Base-by-base conservation (phyloP, 2,797 vertebrate genomes). In the Chromobotia macracanthus region DNA sequence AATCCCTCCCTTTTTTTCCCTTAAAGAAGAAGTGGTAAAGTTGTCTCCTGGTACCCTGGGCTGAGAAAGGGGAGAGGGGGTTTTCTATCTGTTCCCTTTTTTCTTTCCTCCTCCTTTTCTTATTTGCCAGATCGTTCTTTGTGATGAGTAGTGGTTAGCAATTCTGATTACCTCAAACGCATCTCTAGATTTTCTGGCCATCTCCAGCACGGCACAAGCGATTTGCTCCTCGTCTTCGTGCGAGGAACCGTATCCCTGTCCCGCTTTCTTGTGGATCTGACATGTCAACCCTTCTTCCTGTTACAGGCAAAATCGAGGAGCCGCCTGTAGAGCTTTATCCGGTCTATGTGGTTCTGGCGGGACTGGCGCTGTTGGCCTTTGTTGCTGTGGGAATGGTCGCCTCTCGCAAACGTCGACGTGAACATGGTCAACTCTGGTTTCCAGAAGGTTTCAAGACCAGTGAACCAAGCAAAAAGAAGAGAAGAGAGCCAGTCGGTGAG, bases 401-500 rank as follows among this genome's bases (percentile, higher is more conserved):
- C 46, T 96, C 95, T 60, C 95, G 96, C 11, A 97, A 97, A 89
- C 95, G 98, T 0, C 95, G 96, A 72, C 93, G 96, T 23, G 97
- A 99, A 87, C 97, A 99, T 41, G 97, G 98, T 50, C 97, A 97
- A 87, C 96, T 99, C 7, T 99, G 98, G 98, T 97, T 99, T 91
- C 98, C 98, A 0, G 98, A 99, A 85, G 98, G 97, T 81, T 99
- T 98, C 94, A 97, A 96, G 90, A 95, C 96, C 89, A 95, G 95
- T 0, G 97, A 99, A 86, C 94, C 95, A 2, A 97, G 94, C 92
- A 99, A 98, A 92, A 99, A 99, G 94, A 99, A 99, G 91, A 93
- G 98, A 9, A 93, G 97, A 5, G 97, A 99, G 70, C 97, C 98
- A 0, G 96, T 99, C 0, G 97, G 98, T 38, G 96, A 99, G 91